Percentiles rank a stretch among this genome's conserved stretches.
Conservation (phyloP, 2,797 vertebrate genomes). For the Anguilla obscura region DNA sequence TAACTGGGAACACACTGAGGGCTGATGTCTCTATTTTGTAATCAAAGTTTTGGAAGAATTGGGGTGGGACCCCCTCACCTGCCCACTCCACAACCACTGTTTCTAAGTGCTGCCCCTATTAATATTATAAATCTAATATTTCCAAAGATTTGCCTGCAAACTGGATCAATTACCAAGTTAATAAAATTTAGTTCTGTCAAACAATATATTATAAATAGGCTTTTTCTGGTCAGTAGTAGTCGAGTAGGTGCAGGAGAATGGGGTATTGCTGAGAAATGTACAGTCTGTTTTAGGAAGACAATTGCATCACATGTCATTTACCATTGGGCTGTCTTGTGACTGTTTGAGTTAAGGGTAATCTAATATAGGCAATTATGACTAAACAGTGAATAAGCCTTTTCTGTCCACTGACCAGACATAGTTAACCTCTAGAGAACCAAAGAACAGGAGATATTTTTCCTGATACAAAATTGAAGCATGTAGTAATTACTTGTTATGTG, state of each 20-base stretch:
- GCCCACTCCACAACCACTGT: constrained; percentile 18
- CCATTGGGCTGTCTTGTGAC: constrained; percentile 53
- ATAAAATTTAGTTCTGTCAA: neutral
- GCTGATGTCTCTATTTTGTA: neutral
- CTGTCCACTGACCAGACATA: constrained; percentile 45
- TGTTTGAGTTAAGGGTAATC: constrained; percentile 46
- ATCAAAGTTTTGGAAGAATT: constrained; percentile 16
- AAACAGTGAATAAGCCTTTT: constrained; percentile 42
- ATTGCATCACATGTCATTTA: constrained; percentile 46
- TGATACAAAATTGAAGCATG: constrained; percentile 55
- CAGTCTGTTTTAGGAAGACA: constrained; percentile 30
- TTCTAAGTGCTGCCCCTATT: constrained; percentile 10
- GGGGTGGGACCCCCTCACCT: constrained; percentile 17
- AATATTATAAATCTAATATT: neutral
- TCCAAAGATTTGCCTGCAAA: neutral
- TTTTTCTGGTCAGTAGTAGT: neutral
- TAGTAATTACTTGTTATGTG: constrained; percentile 27
- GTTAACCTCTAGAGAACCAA: constrained; percentile 29
- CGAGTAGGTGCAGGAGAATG: neutral
- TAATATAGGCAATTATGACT: constrained; percentile 51
- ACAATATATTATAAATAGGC: neutral
- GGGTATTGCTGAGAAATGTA: constrained; percentile 17
- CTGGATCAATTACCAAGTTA: neutral
- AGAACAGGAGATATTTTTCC: constrained; percentile 49
- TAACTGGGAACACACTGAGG: neutral